Evolutionary conservation across 1,140 invertebrate genomes (phyloP), one percentile per base, ranked within the genome.

Genomic region (Ridgeia piscesae): DNA sequence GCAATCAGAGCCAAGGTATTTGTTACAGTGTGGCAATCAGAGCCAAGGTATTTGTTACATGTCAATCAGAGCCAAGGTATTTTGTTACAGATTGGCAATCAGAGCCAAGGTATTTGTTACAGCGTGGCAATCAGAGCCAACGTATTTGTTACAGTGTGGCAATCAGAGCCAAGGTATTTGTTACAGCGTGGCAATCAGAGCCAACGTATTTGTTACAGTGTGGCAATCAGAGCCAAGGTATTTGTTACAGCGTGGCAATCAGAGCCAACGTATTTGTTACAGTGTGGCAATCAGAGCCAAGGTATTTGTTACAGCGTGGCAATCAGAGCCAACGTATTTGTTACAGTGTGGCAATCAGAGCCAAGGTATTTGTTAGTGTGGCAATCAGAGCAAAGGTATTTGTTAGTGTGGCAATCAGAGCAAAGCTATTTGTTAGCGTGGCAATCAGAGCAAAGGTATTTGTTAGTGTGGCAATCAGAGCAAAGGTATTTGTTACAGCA

Each of bases 291-390:
- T 77, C 58, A 77, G 27, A 77, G 58, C 27, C 4, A 42, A 42
- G 4, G 42, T 77, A n/a, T 17, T 31, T 77, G 17, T 21, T 14
- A 77, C 58, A 77, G 58, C 2, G 58, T 77, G 58, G 58, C 58
- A 77, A 77, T 77, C 31, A 34, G 21, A 58, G 9, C 6, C 8
- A 42, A 91, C 4, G 14, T 42, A 17, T 27, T 35, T 35, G 27
- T 31, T 21, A 91, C 34, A 91, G 34, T 6, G 91, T 33, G 58
- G 31, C 91, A 91, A 91, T 33, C 42, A 91, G 58, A 34, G n/a
- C 91, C 42, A 58, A n/a, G 31, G 91, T 91, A 11, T 58, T 91
- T 34, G 17, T 17, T 35, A 91, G 27, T 33, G 58, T 77, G 58
- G 17, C 58, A 77, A 77, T 77, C 58, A 77, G 27, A 77, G 27